Conservation (phyloP, 2,113 vertebrate species). For the Xiphorhynchus elegans region DNA sequence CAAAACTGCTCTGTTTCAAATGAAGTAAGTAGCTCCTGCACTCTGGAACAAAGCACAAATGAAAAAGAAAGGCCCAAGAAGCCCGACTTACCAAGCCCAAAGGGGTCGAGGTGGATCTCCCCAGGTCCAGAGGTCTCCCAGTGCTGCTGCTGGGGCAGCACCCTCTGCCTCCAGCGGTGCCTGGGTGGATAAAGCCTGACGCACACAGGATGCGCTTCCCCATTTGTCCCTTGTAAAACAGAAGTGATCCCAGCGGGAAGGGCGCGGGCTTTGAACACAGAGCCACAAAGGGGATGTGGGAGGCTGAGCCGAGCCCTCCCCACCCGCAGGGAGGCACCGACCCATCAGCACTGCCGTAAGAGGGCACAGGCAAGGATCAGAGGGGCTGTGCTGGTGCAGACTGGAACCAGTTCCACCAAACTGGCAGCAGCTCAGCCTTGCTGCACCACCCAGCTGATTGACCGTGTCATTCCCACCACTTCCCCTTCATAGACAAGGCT, state of each 20-base stretch:
- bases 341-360: background rate
- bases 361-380: background rate
- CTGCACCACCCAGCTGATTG: background rate
- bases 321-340: too few relatives aligned
- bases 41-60: background rate
- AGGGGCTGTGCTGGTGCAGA: background rate
- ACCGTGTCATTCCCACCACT: background rate
- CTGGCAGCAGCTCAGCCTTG: background rate
- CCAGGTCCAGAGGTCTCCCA: background rate
- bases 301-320: background rate
- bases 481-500: background rate
- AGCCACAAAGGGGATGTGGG: slow-evolving; percentile 17
- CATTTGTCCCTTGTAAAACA: background rate
- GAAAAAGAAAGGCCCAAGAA: background rate
- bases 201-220: background rate
- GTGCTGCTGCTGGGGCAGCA: background rate
- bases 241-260: slow-evolving; percentile 8
- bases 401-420: background rate
- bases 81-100: slow-evolving; percentile 28
- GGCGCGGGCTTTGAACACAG: fast-evolving
- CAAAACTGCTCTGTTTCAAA: background rate
- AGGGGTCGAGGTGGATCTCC: fast-evolving
- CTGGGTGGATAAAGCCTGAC: background rate
- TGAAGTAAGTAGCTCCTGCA: background rate
- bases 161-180: background rate